Conservation (phyloP, 2,797 vertebrate species). For the Craterocephalus amniculus region DNA sequence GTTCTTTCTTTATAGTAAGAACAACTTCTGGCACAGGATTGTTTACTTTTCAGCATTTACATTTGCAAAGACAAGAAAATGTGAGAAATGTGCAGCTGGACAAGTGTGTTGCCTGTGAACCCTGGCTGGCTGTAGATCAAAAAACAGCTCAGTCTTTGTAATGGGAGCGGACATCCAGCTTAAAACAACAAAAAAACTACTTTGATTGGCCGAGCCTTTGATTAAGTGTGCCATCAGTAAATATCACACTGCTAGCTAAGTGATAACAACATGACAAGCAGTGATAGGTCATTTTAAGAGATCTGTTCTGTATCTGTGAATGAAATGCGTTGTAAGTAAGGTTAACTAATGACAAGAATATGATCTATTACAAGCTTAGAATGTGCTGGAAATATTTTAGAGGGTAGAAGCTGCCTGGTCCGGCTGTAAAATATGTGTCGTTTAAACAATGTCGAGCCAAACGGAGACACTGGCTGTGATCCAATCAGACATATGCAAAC, state of each 20-base stretch:
- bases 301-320: neutral
- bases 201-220: slow-evolving; percentile 25
- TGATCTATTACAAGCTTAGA: neutral
- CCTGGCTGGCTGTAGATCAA: slow-evolving; percentile 25
- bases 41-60: neutral
- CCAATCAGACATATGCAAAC: slow-evolving; percentile 40
- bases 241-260: neutral
- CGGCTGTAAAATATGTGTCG: neutral
- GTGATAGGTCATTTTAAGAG: neutral
- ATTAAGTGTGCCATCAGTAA: slow-evolving; percentile 10
- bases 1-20: neutral
- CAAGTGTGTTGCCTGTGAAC: slow-evolving; percentile 8
- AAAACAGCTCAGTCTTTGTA: neutral
- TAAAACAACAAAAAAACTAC: neutral
- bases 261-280: neutral
- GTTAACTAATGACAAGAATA: neutral
- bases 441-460: slow-evolving; percentile 17
- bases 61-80: slow-evolving; percentile 7
- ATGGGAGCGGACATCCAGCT: neutral
- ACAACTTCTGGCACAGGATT: neutral
- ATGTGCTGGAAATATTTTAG: neutral
- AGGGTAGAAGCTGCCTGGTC: neutral
- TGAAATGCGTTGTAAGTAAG: neutral
- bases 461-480: slow-evolving; percentile 23
- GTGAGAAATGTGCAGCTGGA: slow-evolving; percentile 16